These are phyloP conservation scores for Blastobasis lacticolella DNA, from an alignment of 2,888 invertebrate species.

Conservation along the genomic window DNA sequence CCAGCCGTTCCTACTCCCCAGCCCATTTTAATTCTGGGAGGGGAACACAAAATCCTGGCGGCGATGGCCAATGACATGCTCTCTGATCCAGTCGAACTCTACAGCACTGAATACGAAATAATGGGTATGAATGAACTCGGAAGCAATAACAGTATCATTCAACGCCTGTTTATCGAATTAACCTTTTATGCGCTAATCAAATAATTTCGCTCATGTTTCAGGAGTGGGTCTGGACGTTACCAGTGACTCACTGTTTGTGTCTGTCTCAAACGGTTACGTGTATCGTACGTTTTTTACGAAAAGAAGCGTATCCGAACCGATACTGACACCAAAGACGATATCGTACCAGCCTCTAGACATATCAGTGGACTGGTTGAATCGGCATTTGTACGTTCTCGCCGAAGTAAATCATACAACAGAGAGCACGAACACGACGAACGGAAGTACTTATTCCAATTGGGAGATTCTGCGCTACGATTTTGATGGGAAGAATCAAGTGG, in stretches of 20 bases:
- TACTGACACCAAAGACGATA: conserved; percentile 73
- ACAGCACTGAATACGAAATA: conserved; percentile 69
- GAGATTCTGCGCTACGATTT: conserved; percentile 85
- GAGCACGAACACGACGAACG: conserved; percentile 32
- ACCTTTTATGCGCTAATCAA: no score
- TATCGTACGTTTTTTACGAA: conserved; percentile 67
- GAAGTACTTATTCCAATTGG: conserved; percentile 67
- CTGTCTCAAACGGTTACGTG: conserved; percentile 81
- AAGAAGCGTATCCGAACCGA: conserved; percentile 53
- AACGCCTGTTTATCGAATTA: no score
- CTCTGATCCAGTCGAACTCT: conserved; percentile 79
- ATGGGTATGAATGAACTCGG: conserved; percentile 37
- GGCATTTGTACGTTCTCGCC: conserved; percentile 87
- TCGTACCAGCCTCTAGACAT: conserved; percentile 80
- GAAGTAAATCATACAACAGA: conserved; percentile 74
- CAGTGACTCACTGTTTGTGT: conserved; percentile 82
- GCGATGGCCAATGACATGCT: conserved; percentile 79
- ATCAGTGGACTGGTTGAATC: conserved; percentile 92
- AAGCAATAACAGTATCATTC: no score
- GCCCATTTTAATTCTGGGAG: conserved; percentile 80
- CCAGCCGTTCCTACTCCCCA: conserved; percentile 79
- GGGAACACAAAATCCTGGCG: conserved; percentile 79
- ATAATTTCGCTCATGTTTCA: conserved; percentile 29
- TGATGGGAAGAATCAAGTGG: conserved; percentile 80
- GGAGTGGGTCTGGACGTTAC: conserved; percentile 87